These are phyloP conservation scores for Ovis canadensis DNA, from an alignment of 2,113 vertebrate genomes.

Conservation along the genomic window DNA sequence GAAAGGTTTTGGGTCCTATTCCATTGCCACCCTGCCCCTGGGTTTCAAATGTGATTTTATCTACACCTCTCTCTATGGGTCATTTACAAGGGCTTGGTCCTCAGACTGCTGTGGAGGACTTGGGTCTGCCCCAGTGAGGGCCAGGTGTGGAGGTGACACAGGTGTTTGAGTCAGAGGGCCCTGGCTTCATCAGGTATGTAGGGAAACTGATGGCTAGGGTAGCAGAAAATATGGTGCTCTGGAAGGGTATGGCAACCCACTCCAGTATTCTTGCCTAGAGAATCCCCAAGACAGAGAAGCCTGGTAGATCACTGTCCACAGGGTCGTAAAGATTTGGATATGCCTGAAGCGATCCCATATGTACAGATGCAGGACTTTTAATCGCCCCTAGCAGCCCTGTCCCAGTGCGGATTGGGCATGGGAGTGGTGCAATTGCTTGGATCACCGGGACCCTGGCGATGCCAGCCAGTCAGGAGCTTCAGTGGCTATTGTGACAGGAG, in stretches of 20 bases:
- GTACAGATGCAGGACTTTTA: background rate
- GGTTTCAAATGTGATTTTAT: background rate
- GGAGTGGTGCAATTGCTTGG: background rate
- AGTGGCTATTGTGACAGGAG: background rate
- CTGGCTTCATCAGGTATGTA: background rate
- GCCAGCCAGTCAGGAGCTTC: accelerated
- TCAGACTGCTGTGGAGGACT: background rate
- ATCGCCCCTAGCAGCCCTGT: background rate
- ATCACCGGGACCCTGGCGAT: background rate
- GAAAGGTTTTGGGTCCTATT: background rate
- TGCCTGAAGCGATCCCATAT: background rate
- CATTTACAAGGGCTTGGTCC: background rate
- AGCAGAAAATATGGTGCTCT: background rate
- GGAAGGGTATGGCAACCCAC: background rate
- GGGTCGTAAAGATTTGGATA: background rate
- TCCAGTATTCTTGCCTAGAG: background rate
- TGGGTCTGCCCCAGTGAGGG: background rate
- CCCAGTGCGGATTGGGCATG: accelerated
- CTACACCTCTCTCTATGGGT: background rate
- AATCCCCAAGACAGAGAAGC: background rate
- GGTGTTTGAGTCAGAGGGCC: background rate
- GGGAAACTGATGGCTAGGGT: background rate
- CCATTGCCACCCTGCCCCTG: background rate
- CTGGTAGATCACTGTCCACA: background rate
- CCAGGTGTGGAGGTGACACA: background rate